phyloP scores from a whole-genome alignment of 1,140 invertebrate species.

The Leptoteleia sp. region DNA sequence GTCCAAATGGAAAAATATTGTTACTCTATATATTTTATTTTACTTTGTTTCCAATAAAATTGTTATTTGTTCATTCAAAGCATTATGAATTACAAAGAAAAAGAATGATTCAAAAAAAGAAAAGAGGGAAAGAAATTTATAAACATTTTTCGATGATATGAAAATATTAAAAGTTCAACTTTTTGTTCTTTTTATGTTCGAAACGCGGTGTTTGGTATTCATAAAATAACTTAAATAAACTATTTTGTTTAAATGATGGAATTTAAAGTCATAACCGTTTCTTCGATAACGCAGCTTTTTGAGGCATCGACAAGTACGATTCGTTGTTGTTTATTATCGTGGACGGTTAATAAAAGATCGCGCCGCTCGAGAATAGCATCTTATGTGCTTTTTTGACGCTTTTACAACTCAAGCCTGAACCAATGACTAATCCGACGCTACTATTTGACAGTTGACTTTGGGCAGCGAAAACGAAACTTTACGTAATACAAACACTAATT shows the following conservation, averaged over 20 bases:
- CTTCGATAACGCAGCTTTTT: not conserved
- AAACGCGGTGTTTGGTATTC: constrained; percentile 35
- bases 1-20: too few species aligned
- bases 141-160: too few species aligned
- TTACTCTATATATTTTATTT: too few species aligned
- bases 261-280: constrained; percentile 21
- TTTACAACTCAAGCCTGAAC: constrained; percentile 14
- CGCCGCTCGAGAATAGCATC: constrained; percentile 25
- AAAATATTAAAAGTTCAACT: too few species aligned
- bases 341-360: constrained; percentile 42
- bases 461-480: constrained; percentile 15
- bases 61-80: too few species aligned
- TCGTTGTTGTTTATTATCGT: constrained; percentile 26
- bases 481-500: not conserved
- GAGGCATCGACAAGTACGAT: constrained; percentile 13
- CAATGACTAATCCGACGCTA: constrained; percentile 31
- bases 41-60: too few species aligned
- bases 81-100: too few species aligned
- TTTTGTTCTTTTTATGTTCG: constrained; percentile 25
- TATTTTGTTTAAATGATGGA: constrained; percentile 27
- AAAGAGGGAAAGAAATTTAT: too few species aligned
- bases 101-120: too few species aligned
- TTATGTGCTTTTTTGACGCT: constrained; percentile 28
- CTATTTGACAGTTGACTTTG: constrained; percentile 49
- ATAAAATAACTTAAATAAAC: constrained; percentile 50